Base-by-base conservation (phyloP, 2,888 invertebrate genomes). In the Dicyrtomina minuta region DNA sequence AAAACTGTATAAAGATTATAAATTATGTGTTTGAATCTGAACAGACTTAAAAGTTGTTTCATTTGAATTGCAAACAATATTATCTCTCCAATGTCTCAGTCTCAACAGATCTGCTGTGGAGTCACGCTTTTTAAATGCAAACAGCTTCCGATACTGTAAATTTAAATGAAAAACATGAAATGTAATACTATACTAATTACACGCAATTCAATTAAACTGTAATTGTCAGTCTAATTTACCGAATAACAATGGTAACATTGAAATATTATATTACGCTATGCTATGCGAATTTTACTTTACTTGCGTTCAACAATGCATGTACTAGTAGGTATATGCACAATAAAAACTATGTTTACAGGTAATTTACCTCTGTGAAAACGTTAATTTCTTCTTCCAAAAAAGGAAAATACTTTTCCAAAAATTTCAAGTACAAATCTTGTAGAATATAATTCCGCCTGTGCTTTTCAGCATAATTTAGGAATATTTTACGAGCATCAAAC, bases 381-480 rank as follows among this genome's bases (percentile, higher is more conserved):
- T 53, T 1, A 55, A 73, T 71, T 64, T 73, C 71, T 8, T 53
- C 49, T 10, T 68, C 61, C 15, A 43, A 15, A 26, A 65, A 41
- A 12, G 70, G 68, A 53, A 68, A 74, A 51, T 73, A 39, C 15
- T 72, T n/a, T 46, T 66, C 51, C 20, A 76, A 26, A 62, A 76
- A 75, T 8, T 71, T 27, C 0, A 70, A 22, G 41, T 71, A 74
- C 33, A 68, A 62, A 22, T 66, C 49, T 53, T 72, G 73, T 15
- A 75, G 67, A 46, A 73, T 51, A 24, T 26, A 46, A 61, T 75
- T 71, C 44, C 73, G 66, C 49, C 55, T 65, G 56, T 74, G 60
- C 13, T 51, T 39, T 17, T 46, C 15, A 15, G 51, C 62, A 13
- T 73, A 43, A 20, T 65, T 65, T 27, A 74, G 44, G n/a, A 74